phyloP scores from a whole-genome alignment of 2,113 vertebrate species.

The Dolichotis patagonum region DNA sequence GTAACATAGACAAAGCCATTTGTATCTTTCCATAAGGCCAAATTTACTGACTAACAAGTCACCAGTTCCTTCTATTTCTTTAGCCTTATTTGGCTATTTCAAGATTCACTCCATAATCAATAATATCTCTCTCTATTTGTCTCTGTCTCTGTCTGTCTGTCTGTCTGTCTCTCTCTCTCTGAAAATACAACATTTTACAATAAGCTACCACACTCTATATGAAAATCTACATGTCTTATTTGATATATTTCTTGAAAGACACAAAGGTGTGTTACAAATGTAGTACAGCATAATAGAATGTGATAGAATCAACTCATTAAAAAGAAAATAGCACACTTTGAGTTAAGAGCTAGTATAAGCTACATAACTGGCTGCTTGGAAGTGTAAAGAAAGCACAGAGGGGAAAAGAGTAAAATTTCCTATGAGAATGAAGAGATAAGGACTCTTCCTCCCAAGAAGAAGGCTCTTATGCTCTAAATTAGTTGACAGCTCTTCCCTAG shows the following conservation, averaged over 20 bases:
- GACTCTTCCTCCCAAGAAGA: neutral
- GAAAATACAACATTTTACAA: neutral
- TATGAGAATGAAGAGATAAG: neutral
- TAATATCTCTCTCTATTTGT: neutral
- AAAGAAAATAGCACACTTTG: neutral
- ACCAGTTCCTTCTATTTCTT: neutral
- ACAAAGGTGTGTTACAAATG: neutral
- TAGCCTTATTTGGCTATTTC: neutral
- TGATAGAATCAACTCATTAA: neutral
- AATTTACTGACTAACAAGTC: neutral
- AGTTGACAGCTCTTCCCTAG: neutral
- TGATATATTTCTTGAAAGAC: neutral
- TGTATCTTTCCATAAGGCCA: neutral
- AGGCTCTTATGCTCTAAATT: neutral
- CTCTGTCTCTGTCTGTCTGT: neutral
- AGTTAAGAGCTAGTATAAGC: neutral
- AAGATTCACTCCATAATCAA: neutral
- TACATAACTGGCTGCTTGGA: neutral
- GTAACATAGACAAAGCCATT: neutral
- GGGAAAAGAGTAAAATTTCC: neutral
- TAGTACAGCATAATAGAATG: neutral
- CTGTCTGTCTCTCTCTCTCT: neutral
- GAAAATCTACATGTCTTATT: neutral
- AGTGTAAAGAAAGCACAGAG: neutral
- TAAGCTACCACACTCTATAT: neutral